Base-by-base conservation (phyloP, 2,888 invertebrate species). In the Protophormia terraenovae region DNA sequence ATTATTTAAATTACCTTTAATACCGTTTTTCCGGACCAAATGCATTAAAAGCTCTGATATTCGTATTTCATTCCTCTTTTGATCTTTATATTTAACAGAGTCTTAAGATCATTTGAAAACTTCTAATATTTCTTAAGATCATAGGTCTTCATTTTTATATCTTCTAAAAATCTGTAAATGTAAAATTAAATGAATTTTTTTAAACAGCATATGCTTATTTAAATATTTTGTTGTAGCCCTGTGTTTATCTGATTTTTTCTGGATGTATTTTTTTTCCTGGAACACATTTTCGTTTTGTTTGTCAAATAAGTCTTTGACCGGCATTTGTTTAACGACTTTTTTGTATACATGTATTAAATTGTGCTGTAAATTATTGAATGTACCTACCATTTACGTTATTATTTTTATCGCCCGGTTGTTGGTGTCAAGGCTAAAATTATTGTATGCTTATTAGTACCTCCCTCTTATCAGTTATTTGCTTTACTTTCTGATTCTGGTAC, bases 221-320 rank as follows among this genome's bases (percentile, higher is more conserved):
- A 35, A 8, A 35, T 35, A 58, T 19, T 16, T 8, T 50, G n/a
- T n/a, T 22, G 19, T 19, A 22, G 47, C 14, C 16, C 27, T 24
- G 8, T 35, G 19, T 10, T 10, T 12, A 32, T 8, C 16, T 60
- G 19, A 4, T 22, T 62, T 38, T 22, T 38, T 8, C 35, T 1
- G 7, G 14, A 38, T 16, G 8, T 38, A 6, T 35, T 12, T 32
- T 8, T 8, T 35, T 35, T 35, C 10, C 35, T 14, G 29, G 3
- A n/a, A 45, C 5, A 47, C 7, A 4, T 50, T 22, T n/a, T 47
- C 50, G 50, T 29, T 47, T 62, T 38, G 22, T 22, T 62, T 38
- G 7, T 14, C 12, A 27, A 38, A 64, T 16, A 66, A 41, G 76
- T 66, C 76, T 66, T 66, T 76, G 75, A 64, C 64, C 64, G 35